These are phyloP conservation scores for Diadegma fenestrale DNA, from an alignment of 2,888 invertebrate species.

Conservation along the genomic window DNA sequence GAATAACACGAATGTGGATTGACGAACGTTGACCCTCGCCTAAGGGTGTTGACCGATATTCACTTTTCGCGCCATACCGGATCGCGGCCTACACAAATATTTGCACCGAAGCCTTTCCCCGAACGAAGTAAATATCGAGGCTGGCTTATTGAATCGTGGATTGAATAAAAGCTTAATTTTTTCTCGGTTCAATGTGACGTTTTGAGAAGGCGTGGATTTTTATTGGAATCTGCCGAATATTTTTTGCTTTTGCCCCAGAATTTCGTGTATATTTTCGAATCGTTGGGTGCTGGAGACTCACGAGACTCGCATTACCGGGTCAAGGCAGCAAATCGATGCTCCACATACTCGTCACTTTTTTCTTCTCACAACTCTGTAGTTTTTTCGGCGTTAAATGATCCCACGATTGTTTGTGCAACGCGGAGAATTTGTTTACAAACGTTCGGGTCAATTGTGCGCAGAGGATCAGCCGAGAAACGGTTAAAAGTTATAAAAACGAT, in stretches of 20 bases:
- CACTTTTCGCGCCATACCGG: conserved; percentile 32
- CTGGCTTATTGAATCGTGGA: neutral
- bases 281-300: neutral
- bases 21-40: conserved; percentile 27
- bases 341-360: conserved; percentile 24
- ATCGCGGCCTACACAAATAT: conserved; percentile 17
- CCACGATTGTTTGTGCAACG: neutral
- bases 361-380: conserved; percentile 9
- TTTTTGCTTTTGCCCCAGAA: neutral
- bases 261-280: neutral
- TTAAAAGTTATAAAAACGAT: neutral
- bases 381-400: neutral
- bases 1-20: neutral
- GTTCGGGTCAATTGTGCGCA: neutral
- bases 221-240: neutral
- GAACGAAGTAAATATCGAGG: neutral
- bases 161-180: neutral
- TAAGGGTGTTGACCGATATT: conserved; percentile 50
- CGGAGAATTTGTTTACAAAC: neutral
- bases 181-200: neutral
- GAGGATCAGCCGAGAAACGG: neutral
- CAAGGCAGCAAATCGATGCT: conserved; percentile 54
- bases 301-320: conserved; percentile 31
- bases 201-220: neutral
- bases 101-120: neutral